A percentile compares a stretch with the other conserved stretches of the same genome.
Evolutionary conservation across 2,797 vertebrate species (phyloP).

Genomic region (Saxicola maurus): DNA sequence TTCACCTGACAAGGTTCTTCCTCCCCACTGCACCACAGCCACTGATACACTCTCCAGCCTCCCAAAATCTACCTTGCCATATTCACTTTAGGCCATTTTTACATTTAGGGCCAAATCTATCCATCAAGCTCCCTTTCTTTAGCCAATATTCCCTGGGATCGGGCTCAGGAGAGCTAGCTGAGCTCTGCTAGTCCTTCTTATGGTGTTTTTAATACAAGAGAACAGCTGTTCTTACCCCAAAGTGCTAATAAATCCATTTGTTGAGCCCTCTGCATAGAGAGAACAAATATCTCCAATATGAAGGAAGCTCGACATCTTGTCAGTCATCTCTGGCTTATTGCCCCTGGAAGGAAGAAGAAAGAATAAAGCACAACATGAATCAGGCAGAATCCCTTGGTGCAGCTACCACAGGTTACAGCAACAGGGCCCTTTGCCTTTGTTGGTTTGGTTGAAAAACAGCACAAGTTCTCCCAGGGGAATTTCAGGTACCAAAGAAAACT

Average conservation of each 20-base stretch:
- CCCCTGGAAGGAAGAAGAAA: conserved; percentile 66
- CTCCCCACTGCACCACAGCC: neutral
- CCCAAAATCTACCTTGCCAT: neutral
- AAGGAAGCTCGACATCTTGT: conserved; percentile 99
- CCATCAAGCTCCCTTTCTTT: neutral
- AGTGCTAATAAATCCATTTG: conserved; percentile 98
- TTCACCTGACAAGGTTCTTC: neutral
- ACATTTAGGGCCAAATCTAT: neutral
- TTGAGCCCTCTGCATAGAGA: conserved; percentile 95
- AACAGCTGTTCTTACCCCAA: conserved; percentile 86
- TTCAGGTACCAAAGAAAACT: neutral
- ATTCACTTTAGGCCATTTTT: neutral
- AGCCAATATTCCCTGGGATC: neutral
- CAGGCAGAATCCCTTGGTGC: neutral
- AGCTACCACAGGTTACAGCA: neutral
- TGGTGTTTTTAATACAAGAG: neutral
- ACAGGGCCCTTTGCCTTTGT: neutral
- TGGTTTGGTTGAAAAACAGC: neutral
- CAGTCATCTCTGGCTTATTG: conserved; percentile 85
- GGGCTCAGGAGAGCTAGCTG: neutral
- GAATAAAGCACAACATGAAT: neutral
- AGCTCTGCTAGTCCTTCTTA: neutral
- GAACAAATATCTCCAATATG: conserved; percentile 98
- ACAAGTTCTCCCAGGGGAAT: neutral
- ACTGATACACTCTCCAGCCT: neutral